Conservation (phyloP, 2,797 vertebrate species). For the Schizothorax lantsangensis region DNA sequence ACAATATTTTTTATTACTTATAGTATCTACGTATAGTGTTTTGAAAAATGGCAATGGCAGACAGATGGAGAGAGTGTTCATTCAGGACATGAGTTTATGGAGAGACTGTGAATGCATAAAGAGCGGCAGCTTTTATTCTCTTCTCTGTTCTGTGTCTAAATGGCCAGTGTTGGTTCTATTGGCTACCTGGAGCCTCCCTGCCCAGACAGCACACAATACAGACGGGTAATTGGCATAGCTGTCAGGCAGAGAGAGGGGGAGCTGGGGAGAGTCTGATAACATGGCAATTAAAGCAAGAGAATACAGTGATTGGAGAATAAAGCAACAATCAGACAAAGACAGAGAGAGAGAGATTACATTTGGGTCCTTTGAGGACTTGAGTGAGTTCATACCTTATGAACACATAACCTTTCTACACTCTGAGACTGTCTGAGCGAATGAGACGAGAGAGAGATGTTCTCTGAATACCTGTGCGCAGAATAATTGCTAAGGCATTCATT, state of each 20-base stretch:
- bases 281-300: slow-evolving; percentile 70
- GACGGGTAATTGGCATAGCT: slow-evolving; percentile 73
- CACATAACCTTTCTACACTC: slow-evolving; percentile 36
- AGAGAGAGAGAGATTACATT: not conserved
- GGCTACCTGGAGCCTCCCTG: slow-evolving; percentile 51
- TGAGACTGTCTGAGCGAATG: not conserved
- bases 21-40: not conserved
- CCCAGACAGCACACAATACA: slow-evolving; percentile 46
- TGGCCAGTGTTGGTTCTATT: slow-evolving; percentile 10
- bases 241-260: slow-evolving; percentile 66
- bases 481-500: slow-evolving; percentile 5
- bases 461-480: slow-evolving; percentile 8
- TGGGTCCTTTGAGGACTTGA: slow-evolving; percentile 12
- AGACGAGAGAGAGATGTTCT: slow-evolving; percentile 7
- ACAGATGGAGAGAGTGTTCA: not conserved
- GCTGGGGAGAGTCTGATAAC: slow-evolving; percentile 71
- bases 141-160: slow-evolving; percentile 47
- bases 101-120: not conserved
- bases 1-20: not conserved
- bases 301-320: slow-evolving; percentile 46
- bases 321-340: slow-evolving; percentile 10
- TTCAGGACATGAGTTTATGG: not conserved
- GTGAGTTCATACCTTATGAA: slow-evolving; percentile 37
- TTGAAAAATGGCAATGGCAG: not conserved
- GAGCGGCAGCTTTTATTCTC: slow-evolving; percentile 48